phyloP scores from a whole-genome alignment of 2,888 invertebrate species.

The Creontiades dilutus region DNA sequence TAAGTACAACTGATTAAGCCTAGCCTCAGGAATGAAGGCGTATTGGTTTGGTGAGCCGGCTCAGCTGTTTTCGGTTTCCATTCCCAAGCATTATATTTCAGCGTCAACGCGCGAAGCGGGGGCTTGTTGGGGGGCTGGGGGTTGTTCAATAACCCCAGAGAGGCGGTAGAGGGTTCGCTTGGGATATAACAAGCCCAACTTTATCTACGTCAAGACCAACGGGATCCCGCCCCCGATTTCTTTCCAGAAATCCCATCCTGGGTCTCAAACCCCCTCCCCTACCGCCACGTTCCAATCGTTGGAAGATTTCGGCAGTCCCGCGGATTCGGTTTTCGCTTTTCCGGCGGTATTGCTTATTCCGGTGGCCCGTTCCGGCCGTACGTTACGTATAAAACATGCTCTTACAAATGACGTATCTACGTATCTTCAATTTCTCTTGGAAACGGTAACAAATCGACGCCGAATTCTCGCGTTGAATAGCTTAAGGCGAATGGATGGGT shows the following conservation, averaged over 20 bases:
- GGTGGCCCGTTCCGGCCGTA: not conserved
- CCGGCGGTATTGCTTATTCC: conserved; percentile 14
- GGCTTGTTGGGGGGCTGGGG: not conserved
- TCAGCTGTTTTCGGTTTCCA: conserved; percentile 57
- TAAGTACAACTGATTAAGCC: not conserved
- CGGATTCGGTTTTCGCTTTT: not conserved
- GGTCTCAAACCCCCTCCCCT: not conserved
- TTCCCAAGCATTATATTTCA: conserved; percentile 65
- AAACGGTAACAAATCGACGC: not conserved
- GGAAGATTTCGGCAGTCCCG: conserved; percentile 56
- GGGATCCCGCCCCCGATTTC: conserved; percentile 4
- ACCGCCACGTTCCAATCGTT: conserved; percentile 34
- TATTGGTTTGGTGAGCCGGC: conserved; percentile 11
- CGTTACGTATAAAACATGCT: not conserved
- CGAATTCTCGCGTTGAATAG: not conserved
- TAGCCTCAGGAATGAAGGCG: conserved; percentile 6
- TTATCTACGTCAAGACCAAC: conserved; percentile 58
- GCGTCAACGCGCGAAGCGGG: conserved; percentile 49
- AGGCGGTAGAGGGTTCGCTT: not conserved
- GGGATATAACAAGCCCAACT: conserved; percentile 65
- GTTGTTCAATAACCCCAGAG: conserved; percentile 42
- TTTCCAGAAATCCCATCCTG: conserved; percentile 45
- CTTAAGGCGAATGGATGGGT: too few relatives aligned
- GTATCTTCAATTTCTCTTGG: not conserved
- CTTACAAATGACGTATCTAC: not conserved